These are phyloP conservation scores for Suillia variegata DNA, from an alignment of 2,888 invertebrate species.

Conservation along the genomic window DNA sequence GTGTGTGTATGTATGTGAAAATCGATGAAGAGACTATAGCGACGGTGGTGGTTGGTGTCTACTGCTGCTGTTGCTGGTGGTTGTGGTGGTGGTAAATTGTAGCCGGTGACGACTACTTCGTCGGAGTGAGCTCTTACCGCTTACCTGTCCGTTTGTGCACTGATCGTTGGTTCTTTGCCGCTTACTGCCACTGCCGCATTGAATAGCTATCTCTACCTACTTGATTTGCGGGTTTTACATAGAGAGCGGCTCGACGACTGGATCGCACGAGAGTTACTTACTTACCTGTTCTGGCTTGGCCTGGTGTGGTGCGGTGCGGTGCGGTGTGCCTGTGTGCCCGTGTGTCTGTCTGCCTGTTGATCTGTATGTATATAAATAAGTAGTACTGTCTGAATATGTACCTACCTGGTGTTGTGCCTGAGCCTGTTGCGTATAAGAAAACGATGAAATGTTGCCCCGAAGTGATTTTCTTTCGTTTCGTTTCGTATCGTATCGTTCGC, in stretches of 20 bases:
- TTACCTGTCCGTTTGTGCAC: constrained; percentile 31
- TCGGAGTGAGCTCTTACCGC: constrained; percentile 35
- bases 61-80: too few species aligned
- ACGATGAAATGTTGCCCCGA: background rate
- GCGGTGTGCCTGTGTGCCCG: constrained; percentile 16
- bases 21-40: background rate
- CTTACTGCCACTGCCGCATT: constrained; percentile 5
- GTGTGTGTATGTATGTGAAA: background rate
- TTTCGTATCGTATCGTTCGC: constrained; percentile 6
- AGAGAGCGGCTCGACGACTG: background rate
- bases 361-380: constrained; percentile 17
- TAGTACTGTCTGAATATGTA: background rate
- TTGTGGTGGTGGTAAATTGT: too few species aligned
- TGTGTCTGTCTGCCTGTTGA: background rate
- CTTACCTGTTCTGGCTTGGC: too few species aligned
- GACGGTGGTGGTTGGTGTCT: background rate
- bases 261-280: background rate
- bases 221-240: constrained; percentile 53
- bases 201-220: constrained; percentile 35
- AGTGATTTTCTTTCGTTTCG: constrained; percentile 10
- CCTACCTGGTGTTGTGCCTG: background rate
- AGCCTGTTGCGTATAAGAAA: background rate
- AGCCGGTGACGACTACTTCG: too few species aligned
- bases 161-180: background rate
- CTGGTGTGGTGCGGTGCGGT: background rate